Base-by-base conservation (phyloP, 2,888 invertebrate species). In the Lymantria dispar region DNA sequence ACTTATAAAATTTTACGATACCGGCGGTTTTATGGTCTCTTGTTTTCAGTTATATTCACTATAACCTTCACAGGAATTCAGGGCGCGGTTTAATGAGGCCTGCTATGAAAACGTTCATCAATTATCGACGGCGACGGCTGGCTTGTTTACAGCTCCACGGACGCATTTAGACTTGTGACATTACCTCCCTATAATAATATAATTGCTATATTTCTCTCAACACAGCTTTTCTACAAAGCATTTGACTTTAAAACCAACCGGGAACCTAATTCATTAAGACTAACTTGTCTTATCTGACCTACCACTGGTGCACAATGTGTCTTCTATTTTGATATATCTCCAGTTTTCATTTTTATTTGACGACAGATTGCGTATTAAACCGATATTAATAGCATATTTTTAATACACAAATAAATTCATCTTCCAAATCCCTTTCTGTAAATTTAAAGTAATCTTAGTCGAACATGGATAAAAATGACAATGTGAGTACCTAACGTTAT, bases 31-130 rank as follows among this genome's bases (percentile, higher is more conserved):
- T 62, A 60, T 65, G 58, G 65, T 58, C 65, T 67, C 73, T 72
- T 68, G 71, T 72, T 75, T 22, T 73, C 65, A 73, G 74, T 74
- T 76, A 76, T 78, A 79, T 77, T 75, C 62, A 65, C 70, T 67
- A 68, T 80, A 83, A 83, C 89, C 90, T 89, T 88, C 86, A 74
- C 66, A 72, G 64, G 74, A 80, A 87, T 89, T 78, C 83, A 83
- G 87, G 83, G 85, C 89, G 81, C 79, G 79, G 80, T 85, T 83
- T 90, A 90, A 91, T 87, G 89, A 91, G 85, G 83, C 74, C 70
- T 78, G 78, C 76, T 77, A 87, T 83, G 87, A 84, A 85, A 89
- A 85, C 82, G 87, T 83, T 83, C 84, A 83, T 89, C 89, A 89
- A 90, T 91, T 90, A 90, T 88, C 89, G 88, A 82, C 82, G 77